Evolutionary conservation across 2,797 vertebrate species (phyloP), one percentile per base, ranked within the genome.

Genomic region (Diceros bicornis): DNA sequence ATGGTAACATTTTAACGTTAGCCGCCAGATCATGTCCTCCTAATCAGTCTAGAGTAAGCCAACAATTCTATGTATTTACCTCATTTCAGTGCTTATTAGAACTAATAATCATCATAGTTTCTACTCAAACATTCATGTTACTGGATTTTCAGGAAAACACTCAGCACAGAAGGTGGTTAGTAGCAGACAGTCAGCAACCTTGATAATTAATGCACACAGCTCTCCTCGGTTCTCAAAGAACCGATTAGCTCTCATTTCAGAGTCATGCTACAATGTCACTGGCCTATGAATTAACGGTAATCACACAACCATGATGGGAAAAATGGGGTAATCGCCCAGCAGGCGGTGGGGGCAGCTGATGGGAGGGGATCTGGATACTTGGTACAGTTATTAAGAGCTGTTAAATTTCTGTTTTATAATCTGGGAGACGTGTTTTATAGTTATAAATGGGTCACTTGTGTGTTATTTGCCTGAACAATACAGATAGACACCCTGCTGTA

Each of bases 61-160:
- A 29, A 4, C 1, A 10, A 6, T 61, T 96, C 41, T 17, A 6
- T 32, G 41, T 75, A 47, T 79, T 25, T 11, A 18, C 72, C 91
- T 97, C 89, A 87, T 75, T 71, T 83, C 89, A 44, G 50, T 86
- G 72, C 12, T 13, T 91, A 55, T 59, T 82, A 57, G 16, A n/a
- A 86, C 50, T 32, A 71, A 86, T 75, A 88, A n/a, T 90, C 44
- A 88, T 50, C 85, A 94, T 61, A 71, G 96, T 92, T 85, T 34
- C 92, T 93, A 59, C 18, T 61, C 94, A 94, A 72, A 77, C 37
- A 44, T 34, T 10, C 88, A 88, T 29, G 27, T 23, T 81, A 89
- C 96, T 55, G 20, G 37, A 29, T 16, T 97, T 97, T 71, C 72
- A 97, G 96, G 91, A 64, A 96, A 87, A 71, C 88, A 79, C 50